Evolutionary conservation across 1,140 invertebrate species (phyloP).

Genomic region (Planococcus citri): DNA sequence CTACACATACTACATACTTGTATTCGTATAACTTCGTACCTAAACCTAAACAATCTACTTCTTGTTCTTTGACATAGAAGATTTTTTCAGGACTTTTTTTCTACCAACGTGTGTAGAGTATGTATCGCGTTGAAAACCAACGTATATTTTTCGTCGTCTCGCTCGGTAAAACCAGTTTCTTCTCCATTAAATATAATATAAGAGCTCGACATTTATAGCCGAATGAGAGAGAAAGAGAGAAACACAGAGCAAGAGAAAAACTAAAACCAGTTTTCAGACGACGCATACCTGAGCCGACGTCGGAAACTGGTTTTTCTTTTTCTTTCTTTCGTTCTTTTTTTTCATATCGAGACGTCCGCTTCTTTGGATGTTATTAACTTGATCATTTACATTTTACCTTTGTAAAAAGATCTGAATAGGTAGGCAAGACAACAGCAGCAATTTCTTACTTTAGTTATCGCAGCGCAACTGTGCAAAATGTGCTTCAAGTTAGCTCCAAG

Average conservation of each 20-base stretch:
- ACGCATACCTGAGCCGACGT: neutral
- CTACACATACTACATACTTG: too few species aligned
- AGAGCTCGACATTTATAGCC: neutral
- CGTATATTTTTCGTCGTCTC: neutral
- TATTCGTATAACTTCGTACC: too few species aligned
- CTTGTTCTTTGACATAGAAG: neutral
- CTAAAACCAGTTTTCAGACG: neutral
- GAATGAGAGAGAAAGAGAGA: neutral
- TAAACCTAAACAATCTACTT: too few species aligned
- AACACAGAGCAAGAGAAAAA: too few species aligned
- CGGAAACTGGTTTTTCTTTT: neutral
- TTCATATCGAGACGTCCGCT: neutral
- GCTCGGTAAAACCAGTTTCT: neutral
- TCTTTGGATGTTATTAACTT: neutral
- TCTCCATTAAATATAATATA: slow-evolving; percentile 1
- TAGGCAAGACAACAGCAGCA: too few species aligned
- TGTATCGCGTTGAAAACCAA: neutral
- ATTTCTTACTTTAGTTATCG: too few species aligned
- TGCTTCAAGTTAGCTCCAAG: too few species aligned
- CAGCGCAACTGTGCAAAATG: too few species aligned
- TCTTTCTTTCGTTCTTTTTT: neutral
- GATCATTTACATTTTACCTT: neutral
- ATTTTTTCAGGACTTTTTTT: neutral
- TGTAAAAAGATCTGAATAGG: too few species aligned
- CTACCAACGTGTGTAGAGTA: neutral